Evolutionary conservation across 2,888 invertebrate genomes (phyloP).

Genomic region (Acronicta leporina): DNA sequence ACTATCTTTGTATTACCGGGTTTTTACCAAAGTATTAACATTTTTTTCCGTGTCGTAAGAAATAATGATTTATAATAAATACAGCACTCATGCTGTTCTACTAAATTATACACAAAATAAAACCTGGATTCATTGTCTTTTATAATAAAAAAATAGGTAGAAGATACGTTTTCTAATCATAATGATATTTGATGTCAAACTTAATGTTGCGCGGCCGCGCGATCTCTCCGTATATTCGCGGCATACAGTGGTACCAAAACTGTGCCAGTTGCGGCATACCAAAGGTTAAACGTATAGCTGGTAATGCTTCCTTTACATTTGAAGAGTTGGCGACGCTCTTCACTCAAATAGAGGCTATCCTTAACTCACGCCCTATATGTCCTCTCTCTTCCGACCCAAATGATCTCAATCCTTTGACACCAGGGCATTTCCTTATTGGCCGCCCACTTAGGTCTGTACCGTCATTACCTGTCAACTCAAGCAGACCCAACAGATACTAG

Average conservation of each 20-base stretch:
- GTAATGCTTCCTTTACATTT: constrained; percentile 9
- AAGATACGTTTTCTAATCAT: constrained; percentile 13
- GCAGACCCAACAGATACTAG: too few species aligned
- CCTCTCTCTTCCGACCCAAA: too few species aligned
- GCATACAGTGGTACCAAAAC: constrained; percentile 12
- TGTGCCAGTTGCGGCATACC: too few species aligned
- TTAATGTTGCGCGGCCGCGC: too few species aligned
- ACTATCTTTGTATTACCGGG: neutral
- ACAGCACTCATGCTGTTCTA: neutral
- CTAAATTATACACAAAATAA: constrained; percentile 14
- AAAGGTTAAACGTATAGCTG: constrained; percentile 33
- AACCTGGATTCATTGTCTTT: constrained; percentile 14
- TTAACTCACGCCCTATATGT: too few species aligned
- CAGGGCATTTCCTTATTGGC: too few species aligned
- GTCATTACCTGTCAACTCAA: too few species aligned
- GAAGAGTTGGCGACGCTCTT: constrained; percentile 16
- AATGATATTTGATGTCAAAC: too few species aligned
- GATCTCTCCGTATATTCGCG: constrained; percentile 11
- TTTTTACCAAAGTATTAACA: constrained; percentile 8
- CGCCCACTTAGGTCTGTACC: too few species aligned
- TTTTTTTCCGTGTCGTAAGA: constrained; percentile 7
- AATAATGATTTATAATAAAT: constrained; percentile 14
- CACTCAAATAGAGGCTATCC: constrained; percentile 9
- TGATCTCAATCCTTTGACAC: too few species aligned
- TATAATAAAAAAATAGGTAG: constrained; percentile 13